A percentile compares a stretch with the other conserved stretches of the same genome.
Evolutionary conservation across 1,140 invertebrate genomes (phyloP).

Genomic region (Drosophila repletoides): DNA sequence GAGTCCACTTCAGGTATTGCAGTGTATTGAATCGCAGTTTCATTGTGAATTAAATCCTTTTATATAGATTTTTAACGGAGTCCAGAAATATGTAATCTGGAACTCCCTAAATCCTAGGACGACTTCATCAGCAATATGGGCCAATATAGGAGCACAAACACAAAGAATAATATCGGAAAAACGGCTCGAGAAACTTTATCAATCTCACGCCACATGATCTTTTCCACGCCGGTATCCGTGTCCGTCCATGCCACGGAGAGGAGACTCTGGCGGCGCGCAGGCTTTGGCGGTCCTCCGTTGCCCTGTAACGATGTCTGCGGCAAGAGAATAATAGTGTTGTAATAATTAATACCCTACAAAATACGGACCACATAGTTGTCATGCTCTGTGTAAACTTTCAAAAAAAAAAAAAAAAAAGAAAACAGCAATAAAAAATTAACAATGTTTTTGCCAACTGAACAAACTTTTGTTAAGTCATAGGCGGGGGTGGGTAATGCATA

Average conservation of each 20-base stretch:
- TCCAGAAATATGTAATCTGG: conserved; percentile 77
- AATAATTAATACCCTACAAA: no score
- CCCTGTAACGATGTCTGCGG: conserved; percentile 77
- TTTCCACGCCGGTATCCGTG: conserved; percentile 86
- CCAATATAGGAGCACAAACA: conserved; percentile 90
- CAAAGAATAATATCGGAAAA: conserved; percentile 88
- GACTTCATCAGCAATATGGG: conserved; percentile 88
- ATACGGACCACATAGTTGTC: no score
- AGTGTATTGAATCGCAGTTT: not conserved
- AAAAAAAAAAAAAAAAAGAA: no score
- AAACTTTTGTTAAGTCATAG: not conserved
- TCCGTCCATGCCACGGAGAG: conserved; percentile 85
- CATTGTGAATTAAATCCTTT: not conserved
- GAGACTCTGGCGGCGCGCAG: conserved; percentile 73
- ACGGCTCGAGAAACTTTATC: conserved; percentile 87
- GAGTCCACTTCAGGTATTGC: no score
- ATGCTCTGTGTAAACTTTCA: no score
- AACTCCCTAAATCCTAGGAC: conserved; percentile 82
- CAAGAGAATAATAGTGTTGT: not conserved
- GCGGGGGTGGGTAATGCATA: conserved; percentile 1
- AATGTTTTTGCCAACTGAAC: not conserved
- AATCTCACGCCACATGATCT: conserved; percentile 87
- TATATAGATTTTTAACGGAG: conserved; percentile 76
- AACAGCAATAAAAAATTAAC: not conserved
- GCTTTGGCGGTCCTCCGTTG: conserved; percentile 79